Evolutionary conservation across 1,140 invertebrate species (phyloP).

Genomic region (Babylonia areolata): DNA sequence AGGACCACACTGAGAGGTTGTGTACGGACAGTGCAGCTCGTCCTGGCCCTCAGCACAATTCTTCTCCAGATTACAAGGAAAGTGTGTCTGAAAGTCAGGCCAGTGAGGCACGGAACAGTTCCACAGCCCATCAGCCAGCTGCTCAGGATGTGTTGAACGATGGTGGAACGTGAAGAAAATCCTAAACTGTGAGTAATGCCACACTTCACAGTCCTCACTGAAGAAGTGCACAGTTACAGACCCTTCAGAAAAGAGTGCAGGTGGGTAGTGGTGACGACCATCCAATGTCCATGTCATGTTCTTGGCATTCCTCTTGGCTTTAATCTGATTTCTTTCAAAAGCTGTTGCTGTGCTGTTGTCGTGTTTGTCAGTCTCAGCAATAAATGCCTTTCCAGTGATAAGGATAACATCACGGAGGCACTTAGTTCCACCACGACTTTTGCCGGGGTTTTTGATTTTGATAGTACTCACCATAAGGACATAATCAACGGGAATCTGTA

Average conservation of each 20-base stretch:
- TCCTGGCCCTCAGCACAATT: slow-evolving; percentile 18
- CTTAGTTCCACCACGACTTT: background rate
- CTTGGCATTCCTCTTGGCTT: too few relatives aligned
- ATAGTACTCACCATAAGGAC: background rate
- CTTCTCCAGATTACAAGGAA: slow-evolving; percentile 8
- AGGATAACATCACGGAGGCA: too few relatives aligned
- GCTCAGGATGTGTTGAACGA: background rate
- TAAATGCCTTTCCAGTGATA: too few relatives aligned
- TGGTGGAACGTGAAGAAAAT: background rate
- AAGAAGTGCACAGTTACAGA: background rate
- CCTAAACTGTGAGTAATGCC: background rate
- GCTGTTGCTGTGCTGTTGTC: too few relatives aligned
- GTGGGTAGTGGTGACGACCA: background rate
- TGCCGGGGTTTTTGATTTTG: background rate
- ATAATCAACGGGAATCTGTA: background rate
- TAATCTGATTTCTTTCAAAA: too few relatives aligned
- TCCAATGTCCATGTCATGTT: background rate
- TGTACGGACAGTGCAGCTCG: background rate
- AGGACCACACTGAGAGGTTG: background rate
- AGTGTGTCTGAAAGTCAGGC: slow-evolving; percentile 17
- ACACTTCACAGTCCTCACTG: background rate
- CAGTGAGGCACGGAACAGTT: slow-evolving; percentile 33
- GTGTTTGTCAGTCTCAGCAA: too few relatives aligned
- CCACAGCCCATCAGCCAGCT: background rate
- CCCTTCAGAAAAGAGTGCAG: background rate